phyloP scores from a whole-genome alignment of 2,888 invertebrate genomes.

The Agrotis segetum region DNA sequence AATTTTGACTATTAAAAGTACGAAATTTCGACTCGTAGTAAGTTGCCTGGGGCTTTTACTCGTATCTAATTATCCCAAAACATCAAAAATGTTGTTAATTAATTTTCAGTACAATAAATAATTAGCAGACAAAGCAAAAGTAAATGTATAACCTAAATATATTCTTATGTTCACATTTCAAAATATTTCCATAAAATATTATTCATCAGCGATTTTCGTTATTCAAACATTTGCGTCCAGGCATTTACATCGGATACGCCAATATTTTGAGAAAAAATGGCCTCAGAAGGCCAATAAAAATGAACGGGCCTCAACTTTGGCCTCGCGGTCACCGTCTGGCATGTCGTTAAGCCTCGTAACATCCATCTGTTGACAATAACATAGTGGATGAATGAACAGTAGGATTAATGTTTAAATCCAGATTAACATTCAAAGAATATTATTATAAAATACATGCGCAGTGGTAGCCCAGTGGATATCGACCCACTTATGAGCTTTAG shows the following conservation, averaged over 20 bases:
- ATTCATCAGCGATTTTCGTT: slow-evolving; percentile 1
- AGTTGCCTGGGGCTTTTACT: not conserved
- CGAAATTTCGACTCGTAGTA: not conserved
- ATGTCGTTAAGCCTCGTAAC: slow-evolving; percentile 30
- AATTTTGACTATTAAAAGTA: not conserved
- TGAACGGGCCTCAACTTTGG: slow-evolving; percentile 12
- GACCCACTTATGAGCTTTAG: too few relatives aligned
- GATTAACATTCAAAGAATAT: not conserved
- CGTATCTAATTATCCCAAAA: not conserved
- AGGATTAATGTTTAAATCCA: not conserved
- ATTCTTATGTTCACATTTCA: not conserved
- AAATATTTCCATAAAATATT: slow-evolving; percentile 8
- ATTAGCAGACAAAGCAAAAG: not conserved
- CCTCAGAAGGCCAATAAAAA: slow-evolving; percentile 39
- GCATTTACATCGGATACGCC: slow-evolving; percentile 24
- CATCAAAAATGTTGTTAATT: not conserved
- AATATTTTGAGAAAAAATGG: slow-evolving; percentile 35
- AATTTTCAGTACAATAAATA: not conserved
- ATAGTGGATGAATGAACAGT: not conserved
- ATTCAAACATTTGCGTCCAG: not conserved
- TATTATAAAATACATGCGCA: too few relatives aligned
- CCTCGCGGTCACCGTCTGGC: slow-evolving; percentile 20
- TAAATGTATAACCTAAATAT: not conserved
- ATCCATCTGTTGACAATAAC: slow-evolving; percentile 25
- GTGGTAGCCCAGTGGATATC: too few relatives aligned